Evolutionary conservation across 2,113 vertebrate species (phyloP).

Genomic region (Coregonus clupeaformis): DNA sequence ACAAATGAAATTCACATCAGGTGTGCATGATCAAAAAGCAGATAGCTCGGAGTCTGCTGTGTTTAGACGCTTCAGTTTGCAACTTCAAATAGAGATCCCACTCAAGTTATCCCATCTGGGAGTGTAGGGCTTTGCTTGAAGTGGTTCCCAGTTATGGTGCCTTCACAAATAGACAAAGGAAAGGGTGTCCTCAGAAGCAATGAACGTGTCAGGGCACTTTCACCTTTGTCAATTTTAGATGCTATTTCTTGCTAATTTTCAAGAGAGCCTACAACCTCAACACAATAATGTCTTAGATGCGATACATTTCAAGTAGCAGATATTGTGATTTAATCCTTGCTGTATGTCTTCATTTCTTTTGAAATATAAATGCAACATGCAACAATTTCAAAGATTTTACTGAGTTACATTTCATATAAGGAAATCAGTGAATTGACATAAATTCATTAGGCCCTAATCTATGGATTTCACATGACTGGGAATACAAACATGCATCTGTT

Average conservation of each 20-base stretch:
- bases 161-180: slow-evolving; percentile 52
- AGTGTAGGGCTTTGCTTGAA: slow-evolving; percentile 56
- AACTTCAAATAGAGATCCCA: slow-evolving; percentile 57
- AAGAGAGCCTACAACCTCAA: neutral
- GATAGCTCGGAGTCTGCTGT: slow-evolving; percentile 42
- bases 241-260: slow-evolving; percentile 39
- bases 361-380: no score
- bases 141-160: slow-evolving; percentile 55
- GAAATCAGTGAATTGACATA: no score
- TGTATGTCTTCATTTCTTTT: no score
- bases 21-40: slow-evolving; percentile 50
- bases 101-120: slow-evolving; percentile 54
- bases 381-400: no score
- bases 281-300: neutral
- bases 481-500: no score
- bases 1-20: slow-evolving; percentile 47
- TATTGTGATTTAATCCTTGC: no score
- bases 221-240: slow-evolving; percentile 62
- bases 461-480: no score
- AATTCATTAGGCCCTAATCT: no score
- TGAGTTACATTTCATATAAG: no score
- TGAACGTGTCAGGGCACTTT: slow-evolving; percentile 44
- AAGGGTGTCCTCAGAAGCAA: slow-evolving; percentile 41
- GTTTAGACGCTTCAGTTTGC: slow-evolving; percentile 52
- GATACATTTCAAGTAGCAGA: slow-evolving; percentile 1